Percentiles rank a stretch among this genome's conserved stretches.
Evolutionary conservation across 2,797 vertebrate species (phyloP).

Genomic region (Hyperoplus lanceolatus): DNA sequence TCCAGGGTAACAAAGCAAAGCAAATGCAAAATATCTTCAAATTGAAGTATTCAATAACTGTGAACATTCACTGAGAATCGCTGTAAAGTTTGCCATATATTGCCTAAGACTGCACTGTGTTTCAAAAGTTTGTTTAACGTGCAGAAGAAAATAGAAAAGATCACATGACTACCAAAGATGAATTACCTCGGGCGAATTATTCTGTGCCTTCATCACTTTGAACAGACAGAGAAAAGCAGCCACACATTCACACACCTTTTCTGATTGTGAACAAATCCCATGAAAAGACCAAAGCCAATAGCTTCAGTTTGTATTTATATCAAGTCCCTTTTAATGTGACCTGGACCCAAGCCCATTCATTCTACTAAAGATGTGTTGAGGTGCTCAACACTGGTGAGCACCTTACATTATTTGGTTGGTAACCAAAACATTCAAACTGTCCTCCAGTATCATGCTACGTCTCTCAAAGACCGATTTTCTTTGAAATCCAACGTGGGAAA

Average conservation of each 20-base stretch:
- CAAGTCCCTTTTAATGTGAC: background rate
- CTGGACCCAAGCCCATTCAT: background rate
- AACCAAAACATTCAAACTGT: constrained; percentile 8
- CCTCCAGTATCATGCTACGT: constrained; percentile 9
- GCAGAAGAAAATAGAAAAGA: background rate
- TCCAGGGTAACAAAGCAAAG: constrained; percentile 25
- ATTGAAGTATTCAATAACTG: constrained; percentile 19
- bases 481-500: constrained; percentile 38
- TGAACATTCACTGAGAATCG: constrained; percentile 10
- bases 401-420: background rate
- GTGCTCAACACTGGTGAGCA: too few relatives aligned
- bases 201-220: background rate
- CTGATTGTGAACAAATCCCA: constrained; percentile 3
- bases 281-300: background rate
- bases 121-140: background rate
- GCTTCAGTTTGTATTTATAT: background rate
- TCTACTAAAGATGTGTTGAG: background rate
- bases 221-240: background rate
- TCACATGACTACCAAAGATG: background rate
- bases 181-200: background rate
- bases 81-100: background rate
- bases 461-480: constrained; percentile 25
- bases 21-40: constrained; percentile 26
- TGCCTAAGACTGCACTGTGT: background rate
- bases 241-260: background rate